Evolutionary conservation across 2,113 vertebrate species (phyloP), one percentile per base, ranked within the genome.

Genomic region (Atlantisia rogersi): DNA sequence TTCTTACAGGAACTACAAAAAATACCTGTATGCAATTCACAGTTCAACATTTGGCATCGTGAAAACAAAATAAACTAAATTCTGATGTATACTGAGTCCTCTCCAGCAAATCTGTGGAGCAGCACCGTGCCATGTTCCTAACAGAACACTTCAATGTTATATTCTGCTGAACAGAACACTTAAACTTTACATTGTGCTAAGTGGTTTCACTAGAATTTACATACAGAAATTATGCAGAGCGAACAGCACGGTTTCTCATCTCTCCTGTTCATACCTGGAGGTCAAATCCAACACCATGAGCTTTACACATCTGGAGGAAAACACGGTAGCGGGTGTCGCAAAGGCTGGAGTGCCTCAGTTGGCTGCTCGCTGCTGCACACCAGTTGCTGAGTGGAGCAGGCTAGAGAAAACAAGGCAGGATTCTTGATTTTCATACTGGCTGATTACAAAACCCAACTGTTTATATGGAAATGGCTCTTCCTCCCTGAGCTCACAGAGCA

Each of bases 211-310:
- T 3, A 53, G 11, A 64, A 39, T 48, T 71, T 9, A 35, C 32
- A 20, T 3, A 29, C 3, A 28, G 24, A 69, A 68, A 37, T 29
- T 5, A 64, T 37, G 48, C 62, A 44, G 60, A 63, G 44, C 0
- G 2, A 79, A 6, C 10, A 64, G 6, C 19, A 2, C 2, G 0
- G 22, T 79, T 60, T 9, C 53, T 52, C 40, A 15, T 53, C 53
- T 44, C 56, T 24, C 35, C 55, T 1, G 0, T 58, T 82, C 95
- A 8, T 98, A 99, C 99, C 99, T 98, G 98, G 28, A 97, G 94
- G 96, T 99, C 98, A 90, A 98, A 99, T 80, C 98, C 98, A 29
- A 99, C 97, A 35, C 98, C 98, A 4, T 91, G 98, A 77, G 97
- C 98, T 88, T 98, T 97, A 92, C 99, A 99, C 56, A 94, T 97